Evolutionary conservation across 2,113 vertebrate species (phyloP).

Genomic region (Lepus americanus): DNA sequence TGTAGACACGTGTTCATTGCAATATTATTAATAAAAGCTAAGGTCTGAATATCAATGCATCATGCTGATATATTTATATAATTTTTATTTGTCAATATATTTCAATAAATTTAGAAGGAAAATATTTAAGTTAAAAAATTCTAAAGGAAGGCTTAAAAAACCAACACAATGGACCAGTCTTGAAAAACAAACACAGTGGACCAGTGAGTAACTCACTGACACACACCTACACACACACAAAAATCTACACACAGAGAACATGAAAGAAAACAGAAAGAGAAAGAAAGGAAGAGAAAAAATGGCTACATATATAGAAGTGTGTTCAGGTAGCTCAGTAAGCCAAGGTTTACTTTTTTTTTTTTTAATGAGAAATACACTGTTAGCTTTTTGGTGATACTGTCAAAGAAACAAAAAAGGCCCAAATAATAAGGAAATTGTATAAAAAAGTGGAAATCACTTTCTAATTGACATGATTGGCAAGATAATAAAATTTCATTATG

Average conservation of each 20-base stretch:
- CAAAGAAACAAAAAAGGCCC: not conserved
- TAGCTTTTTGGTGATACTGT: not conserved
- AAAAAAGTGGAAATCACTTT: not conserved
- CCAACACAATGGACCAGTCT: not conserved
- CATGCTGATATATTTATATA: not conserved
- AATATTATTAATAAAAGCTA: not conserved
- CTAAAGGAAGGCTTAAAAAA: not conserved
- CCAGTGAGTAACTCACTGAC: not conserved
- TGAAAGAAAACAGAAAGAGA: no score
- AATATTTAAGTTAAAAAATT: not conserved
- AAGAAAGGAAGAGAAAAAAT: not conserved
- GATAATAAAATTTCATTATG: not conserved
- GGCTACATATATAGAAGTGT: not conserved
- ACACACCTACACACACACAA: not conserved
- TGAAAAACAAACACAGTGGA: not conserved
- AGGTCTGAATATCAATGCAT: not conserved
- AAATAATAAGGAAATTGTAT: not conserved
- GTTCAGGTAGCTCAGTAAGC: not conserved
- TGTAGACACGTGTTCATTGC: not conserved
- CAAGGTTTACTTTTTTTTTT: not conserved
- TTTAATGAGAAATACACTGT: not conserved
- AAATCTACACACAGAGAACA: no score
- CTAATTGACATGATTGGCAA: not conserved
- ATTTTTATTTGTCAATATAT: not conserved
- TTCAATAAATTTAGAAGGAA: not conserved